phyloP scores from a whole-genome alignment of 2,888 invertebrate genomes.

The Balanococcus diminutus region DNA sequence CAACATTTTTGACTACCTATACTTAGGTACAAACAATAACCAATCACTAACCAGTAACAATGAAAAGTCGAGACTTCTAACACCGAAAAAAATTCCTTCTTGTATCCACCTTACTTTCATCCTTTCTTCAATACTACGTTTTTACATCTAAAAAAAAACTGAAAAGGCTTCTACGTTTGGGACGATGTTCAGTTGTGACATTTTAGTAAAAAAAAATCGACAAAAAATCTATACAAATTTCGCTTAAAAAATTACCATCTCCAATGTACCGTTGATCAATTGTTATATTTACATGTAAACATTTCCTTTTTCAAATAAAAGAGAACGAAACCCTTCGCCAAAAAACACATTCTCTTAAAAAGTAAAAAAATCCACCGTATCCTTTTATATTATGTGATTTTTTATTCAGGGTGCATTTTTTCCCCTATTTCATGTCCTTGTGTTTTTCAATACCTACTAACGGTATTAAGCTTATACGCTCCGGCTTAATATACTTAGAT shows the following conservation, averaged over 20 bases:
- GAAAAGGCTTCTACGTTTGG: no score
- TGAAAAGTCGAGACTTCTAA: no score
- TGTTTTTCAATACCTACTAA: background rate
- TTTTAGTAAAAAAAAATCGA: background rate
- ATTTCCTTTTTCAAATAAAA: background rate
- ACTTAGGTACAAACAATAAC: no score
- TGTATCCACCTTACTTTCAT: no score
- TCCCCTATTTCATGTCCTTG: background rate
- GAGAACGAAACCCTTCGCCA: background rate
- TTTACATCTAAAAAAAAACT: no score
- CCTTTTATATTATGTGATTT: background rate
- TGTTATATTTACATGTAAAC: background rate
- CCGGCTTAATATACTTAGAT: no score
- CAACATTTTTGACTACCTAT: no score
- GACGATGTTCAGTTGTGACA: no score
- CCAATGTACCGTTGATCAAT: background rate
- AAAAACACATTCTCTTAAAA: background rate
- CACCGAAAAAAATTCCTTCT: no score
- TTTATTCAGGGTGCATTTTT: background rate
- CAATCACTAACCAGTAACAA: no score
- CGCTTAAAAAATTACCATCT: background rate
- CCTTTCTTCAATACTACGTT: no score
- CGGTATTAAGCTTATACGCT: no score
- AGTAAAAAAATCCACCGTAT: background rate
- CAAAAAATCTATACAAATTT: background rate